Percentiles rank a stretch among this genome's conserved stretches.
These are phyloP conservation scores for Chaetoderma sp. DNA, from an alignment of 2,888 invertebrate species.

Conservation along the genomic window DNA sequence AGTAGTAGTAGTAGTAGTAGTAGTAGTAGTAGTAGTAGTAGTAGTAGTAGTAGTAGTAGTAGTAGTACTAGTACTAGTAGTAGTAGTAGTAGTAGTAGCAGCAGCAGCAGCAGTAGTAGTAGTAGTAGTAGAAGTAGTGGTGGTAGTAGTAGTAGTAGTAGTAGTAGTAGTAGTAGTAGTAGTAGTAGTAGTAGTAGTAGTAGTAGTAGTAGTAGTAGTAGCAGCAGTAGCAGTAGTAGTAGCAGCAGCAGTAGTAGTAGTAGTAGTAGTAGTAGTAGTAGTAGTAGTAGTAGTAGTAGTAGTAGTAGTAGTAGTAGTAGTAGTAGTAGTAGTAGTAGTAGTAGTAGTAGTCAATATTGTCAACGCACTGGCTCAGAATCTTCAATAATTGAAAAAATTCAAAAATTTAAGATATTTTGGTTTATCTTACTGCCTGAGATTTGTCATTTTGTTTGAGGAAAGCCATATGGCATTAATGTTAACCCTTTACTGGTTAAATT, in stretches of 20 bases:
- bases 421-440: too few relatives aligned
- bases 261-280: conserved; percentile 12
- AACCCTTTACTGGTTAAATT: too few relatives aligned
- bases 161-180: conserved; percentile 13
- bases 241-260: conserved; percentile 14
- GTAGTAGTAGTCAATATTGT: too few relatives aligned
- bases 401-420: too few relatives aligned
- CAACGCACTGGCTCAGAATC: too few relatives aligned
- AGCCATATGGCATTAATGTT: too few relatives aligned
- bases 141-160: conserved; percentile 17
- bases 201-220: conserved; percentile 14
- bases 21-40: conserved; percentile 17
- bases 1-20: conserved; percentile 22
- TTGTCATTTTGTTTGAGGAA: too few relatives aligned
- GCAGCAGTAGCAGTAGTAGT: conserved; percentile 7
- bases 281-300: conserved; percentile 22
- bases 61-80: not conserved
- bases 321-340: conserved; percentile 15
- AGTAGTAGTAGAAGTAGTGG: too few relatives aligned
- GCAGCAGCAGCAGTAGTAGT: not conserved
- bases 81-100: not conserved
- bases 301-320: conserved; percentile 18
- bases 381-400: too few relatives aligned
- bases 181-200: conserved; percentile 8
- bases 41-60: conserved; percentile 13